Base-by-base conservation (phyloP, 2,113 vertebrate genomes). In the Petrocephalus microphthalmus region DNA sequence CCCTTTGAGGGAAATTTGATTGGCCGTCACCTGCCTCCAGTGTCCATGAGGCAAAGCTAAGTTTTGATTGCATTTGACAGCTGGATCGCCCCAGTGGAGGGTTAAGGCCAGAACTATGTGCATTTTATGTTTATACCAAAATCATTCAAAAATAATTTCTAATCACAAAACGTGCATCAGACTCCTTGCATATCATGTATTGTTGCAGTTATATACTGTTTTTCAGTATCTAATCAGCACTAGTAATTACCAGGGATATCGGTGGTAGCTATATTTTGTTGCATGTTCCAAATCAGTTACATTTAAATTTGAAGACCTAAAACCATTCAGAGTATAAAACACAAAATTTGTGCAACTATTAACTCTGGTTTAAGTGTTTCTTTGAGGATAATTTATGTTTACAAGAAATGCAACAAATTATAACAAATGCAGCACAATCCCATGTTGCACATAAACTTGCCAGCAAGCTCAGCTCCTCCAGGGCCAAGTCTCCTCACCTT, bases 401-500 rank as follows among this genome's bases (percentile, higher is more conserved):
- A 37, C 29, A 82, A 85, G 7, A 89, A 84, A 49, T 56, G 88
- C 87, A 74, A 67, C 60, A 22, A 71, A 45, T 67, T n/a, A 33
- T 13, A 56, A 85, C 42, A 89, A 60, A 49, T 56, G 87, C 87
- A 49, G 85, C 74, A 13, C 33, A 78, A 37, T 78, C 67, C 67
- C 33, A 19, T 33, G 6, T n/a, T 52, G 45, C 78, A 29, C 20
- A 53, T 49, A 33, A 90, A 92, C 17, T 42, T 37, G 29, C 1
- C 71, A 78, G 33, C 15, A 19, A 78, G 33, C 29, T 2, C 33
- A 2, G 29, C 71, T 42, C 29, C 25, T 37, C 13, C 67, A 37
- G 13, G 29, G 15, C 71, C 71, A 78, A 78, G 33, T 78, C 71
- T 33, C 42, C 33, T 78, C 33, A 42, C 33, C 71, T 42, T 83